Conservation (phyloP, 2,113 vertebrate genomes). For the crab-eating macaque (Macaca fascicularis) region T2T-MFA8v1.1 NC_088386.1:69358501-69359000, state of each 20-base stretch:
- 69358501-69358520: constrained; percentile 86
- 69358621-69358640: background rate
- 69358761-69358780: constrained; percentile 1
- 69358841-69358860: background rate
- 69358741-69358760: background rate
- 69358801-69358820: background rate
- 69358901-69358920: no score
- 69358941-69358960: background rate
- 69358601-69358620: constrained; percentile 75
- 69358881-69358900: background rate
- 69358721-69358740: background rate
- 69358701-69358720: background rate
- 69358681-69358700: background rate
- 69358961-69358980: background rate
- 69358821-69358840: background rate
- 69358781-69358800: background rate
- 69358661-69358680: background rate
- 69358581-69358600: constrained; percentile 74
- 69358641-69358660: constrained; percentile 17
- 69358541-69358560: constrained; percentile 77
- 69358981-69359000: background rate
- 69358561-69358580: constrained; percentile 78
- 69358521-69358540: constrained; percentile 84
- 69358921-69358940: background rate
- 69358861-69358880: background rate